Percentiles rank a stretch among this genome's conserved stretches.
phyloP scores from a whole-genome alignment of 1,140 invertebrate species.

The Drosophila mojavensis region DNA sequence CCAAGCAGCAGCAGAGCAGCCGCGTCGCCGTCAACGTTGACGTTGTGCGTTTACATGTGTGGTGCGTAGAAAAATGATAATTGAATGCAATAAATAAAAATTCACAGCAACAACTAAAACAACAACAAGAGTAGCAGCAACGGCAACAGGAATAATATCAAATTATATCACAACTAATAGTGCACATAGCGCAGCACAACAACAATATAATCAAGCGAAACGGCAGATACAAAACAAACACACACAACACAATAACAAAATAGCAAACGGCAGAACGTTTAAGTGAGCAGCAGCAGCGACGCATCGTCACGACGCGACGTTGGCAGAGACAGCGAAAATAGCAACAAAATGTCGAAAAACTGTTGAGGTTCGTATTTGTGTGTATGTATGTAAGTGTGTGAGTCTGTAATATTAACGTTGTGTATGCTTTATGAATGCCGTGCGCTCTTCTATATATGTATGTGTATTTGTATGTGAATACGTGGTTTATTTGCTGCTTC shows the following conservation, averaged over 20 bases:
- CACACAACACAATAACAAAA: slow-evolving; percentile 62
- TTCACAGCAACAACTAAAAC: slow-evolving; percentile 20
- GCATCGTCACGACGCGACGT: slow-evolving; percentile 12
- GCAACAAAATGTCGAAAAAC: slow-evolving; percentile 78
- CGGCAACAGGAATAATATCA: slow-evolving; percentile 60
- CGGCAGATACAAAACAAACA: slow-evolving; percentile 65
- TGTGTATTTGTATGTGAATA: slow-evolving; percentile 65
- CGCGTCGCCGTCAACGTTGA: slow-evolving; percentile 3
- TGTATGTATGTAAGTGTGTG: slow-evolving; percentile 1
- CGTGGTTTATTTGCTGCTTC: slow-evolving; percentile 80
- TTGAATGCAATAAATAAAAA: slow-evolving; percentile 68
- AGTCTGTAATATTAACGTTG: slow-evolving; percentile 19
- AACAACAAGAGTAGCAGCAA: not conserved
- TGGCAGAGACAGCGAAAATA: slow-evolving; percentile 57
- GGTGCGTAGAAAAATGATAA: slow-evolving; percentile 58
- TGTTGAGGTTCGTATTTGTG: slow-evolving; percentile 67
- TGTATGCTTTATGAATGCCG: slow-evolving; percentile 43
- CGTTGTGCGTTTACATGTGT: slow-evolving; percentile 6
- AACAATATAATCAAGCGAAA: slow-evolving; percentile 77
- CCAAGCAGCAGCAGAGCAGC: slow-evolving; percentile 38
- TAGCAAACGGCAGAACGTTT: slow-evolving; percentile 45
- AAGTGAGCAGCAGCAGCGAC: slow-evolving; percentile 56
- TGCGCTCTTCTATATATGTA: slow-evolving; percentile 24
- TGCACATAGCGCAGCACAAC: slow-evolving; percentile 38
- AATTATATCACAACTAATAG: slow-evolving; percentile 77